Evolutionary conservation across 2,797 vertebrate genomes (phyloP), one percentile per base, ranked within the genome.

Genomic region (Cossypha caffra): DNA sequence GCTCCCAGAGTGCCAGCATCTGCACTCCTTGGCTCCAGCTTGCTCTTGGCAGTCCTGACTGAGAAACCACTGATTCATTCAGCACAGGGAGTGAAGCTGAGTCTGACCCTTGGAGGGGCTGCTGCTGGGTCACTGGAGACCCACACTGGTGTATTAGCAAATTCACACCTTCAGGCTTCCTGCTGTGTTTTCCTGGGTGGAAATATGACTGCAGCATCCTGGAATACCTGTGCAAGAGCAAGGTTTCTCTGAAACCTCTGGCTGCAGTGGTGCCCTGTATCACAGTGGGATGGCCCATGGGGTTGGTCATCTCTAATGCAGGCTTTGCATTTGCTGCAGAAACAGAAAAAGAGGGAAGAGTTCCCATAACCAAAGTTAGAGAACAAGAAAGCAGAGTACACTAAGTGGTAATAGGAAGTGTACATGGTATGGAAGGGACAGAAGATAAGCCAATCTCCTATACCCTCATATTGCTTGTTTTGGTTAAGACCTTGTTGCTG

Each of bases 1-100:
- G 91, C 90, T 86, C 87, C 94, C 94, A 42, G 63, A 78, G 95
- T 84, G 92, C 67, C 80, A 82, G 74, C 95, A 93, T 96, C 92
- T 94, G 90, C 77, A 85, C 59, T 79, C 16, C 0, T 67, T 96
- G 94, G 90, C 90, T 95, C 69, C 43, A 8, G 72, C 48, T 33
- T 40, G 55, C 84, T 43, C 48, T 57, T 93, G 94, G 86, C 86
- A 87, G 9, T 50, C 55, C 71, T 58, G 35, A 23, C 82, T 71
- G 74, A 79, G 88, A 71, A 71, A 12, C 67, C 59, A 40, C 71
- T 40, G 78, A 76, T 89, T 67, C 82, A 64, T 77, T 77, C 45
- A 35, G 71, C 83, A 71, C n/a, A n/a, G 78, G 66, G 26, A 66
- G 10, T 1, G 67, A 13, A 57, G 78, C 74, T 35, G 35, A 76